These are phyloP conservation scores for Cyclargus thomasi DNA, from an alignment of 1,140 invertebrate genomes.

Conservation along the genomic window DNA sequence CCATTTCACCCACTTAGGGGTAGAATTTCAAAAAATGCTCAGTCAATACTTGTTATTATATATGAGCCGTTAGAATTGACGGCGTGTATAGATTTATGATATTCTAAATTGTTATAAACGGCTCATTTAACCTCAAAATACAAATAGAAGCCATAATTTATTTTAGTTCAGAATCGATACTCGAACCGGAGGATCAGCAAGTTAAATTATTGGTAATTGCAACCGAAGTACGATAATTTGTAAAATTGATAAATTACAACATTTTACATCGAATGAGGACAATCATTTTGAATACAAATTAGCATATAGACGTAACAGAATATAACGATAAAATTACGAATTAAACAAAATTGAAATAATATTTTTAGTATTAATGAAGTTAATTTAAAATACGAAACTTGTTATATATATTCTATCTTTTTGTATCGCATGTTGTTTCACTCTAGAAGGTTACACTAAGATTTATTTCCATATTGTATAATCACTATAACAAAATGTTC, in stretches of 20 bases:
- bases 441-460: too few species aligned
- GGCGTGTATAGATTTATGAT: background rate
- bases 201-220: conserved; percentile 5
- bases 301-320: background rate
- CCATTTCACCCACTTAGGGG: too few species aligned
- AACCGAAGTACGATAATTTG: conserved; percentile 1
- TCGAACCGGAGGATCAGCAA: background rate
- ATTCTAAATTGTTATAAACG: background rate
- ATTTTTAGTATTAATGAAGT: background rate
- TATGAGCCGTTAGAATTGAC: background rate
- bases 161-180: background rate
- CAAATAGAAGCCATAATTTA: background rate
- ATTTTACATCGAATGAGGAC: conserved; percentile 6
- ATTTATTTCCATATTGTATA: too few species aligned
- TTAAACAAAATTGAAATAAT: background rate
- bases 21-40: too few species aligned
- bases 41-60: too few species aligned
- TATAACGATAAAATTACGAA: background rate
- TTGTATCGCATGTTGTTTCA: too few species aligned
- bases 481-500: too few species aligned
- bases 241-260: conserved; percentile 10
- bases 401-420: too few species aligned
- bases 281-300: conserved; percentile 7
- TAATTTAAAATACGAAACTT: too few species aligned
- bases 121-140: background rate